Base-by-base conservation (phyloP, 2,113 vertebrate species). In the Podarcis raffonei region DNA sequence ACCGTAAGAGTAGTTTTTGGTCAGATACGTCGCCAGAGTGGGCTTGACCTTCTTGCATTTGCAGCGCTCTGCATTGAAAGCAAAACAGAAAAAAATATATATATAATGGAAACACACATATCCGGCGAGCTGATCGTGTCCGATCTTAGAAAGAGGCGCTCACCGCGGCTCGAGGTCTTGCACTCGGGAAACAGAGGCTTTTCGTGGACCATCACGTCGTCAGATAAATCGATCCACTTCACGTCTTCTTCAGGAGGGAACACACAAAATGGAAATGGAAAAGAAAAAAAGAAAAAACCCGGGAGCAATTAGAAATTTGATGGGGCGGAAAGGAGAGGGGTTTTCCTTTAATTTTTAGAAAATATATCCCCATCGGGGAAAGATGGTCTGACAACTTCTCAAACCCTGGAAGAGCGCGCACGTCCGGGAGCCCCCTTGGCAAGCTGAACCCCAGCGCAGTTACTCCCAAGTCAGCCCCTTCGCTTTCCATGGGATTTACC, bases 1-100 rank as follows among this genome's bases (percentile, higher is more conserved):
- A 98, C 97, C 97, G 71, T 98, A 98, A 91, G 95, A 97, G 94
- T 97, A 98, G 94, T 98, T 98, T 95, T 97, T 98, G 94, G 94
- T 95, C 94, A 98, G 89, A 88, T 98, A 98, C 0, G 95, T 98
- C 0, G 96, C 94, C 85, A 98, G 91, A 2, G 97, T 97, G 3
- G 97, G 97, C 90, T 98, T 98, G 76, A 97, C 96, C 90, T 97
- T 97, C 93, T 95, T 97, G 90, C 97, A 98, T 87, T 96, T 97
- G 94, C 97, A 98, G 23, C 95, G 96, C 87, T 97, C 97, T 98
- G 93, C 66, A 30, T 12, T 12, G 1, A 82, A 86, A 93, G 92
- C 90, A 74, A 74, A 32, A 35, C 13, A 48, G 48, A 11, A 48
- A 48, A 11, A 11, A 12, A 48, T 11, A 48, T 48, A 48, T 48